These are phyloP conservation scores for Unio delphinus DNA, from an alignment of 2,888 invertebrate genomes.

Conservation along the genomic window DNA sequence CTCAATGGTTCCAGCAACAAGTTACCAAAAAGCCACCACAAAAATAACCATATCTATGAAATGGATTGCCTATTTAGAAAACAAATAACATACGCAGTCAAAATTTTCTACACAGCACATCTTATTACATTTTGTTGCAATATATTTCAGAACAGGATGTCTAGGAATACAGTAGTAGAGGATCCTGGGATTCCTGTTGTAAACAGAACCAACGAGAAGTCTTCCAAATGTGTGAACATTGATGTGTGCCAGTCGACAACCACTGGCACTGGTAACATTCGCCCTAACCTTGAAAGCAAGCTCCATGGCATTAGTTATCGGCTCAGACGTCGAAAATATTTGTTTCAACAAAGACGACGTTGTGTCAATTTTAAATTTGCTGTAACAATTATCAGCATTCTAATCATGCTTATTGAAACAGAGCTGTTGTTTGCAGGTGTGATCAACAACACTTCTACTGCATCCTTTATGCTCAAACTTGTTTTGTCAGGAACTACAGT, in stretches of 20 bases:
- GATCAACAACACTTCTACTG: slow-evolving; percentile 32
- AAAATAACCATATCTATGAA: no score
- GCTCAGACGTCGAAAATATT: slow-evolving; percentile 43
- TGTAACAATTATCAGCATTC: slow-evolving; percentile 45
- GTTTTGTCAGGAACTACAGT: slow-evolving; percentile 47
- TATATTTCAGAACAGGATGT: slow-evolving; percentile 41
- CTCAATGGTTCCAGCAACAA: no score
- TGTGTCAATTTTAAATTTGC: slow-evolving; percentile 51
- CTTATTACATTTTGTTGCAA: no score
- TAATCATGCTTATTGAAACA: slow-evolving; percentile 54
- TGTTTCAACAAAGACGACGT: slow-evolving; percentile 39
- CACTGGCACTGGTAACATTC: slow-evolving; percentile 20
- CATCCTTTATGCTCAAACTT: slow-evolving; percentile 45
- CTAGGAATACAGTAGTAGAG: slow-evolving; percentile 41
- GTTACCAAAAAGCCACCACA: no score
- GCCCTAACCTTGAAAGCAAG: slow-evolving; percentile 10
- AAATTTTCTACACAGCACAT: no score
- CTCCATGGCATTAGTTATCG: slow-evolving; percentile 56
- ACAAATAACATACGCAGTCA: no score
- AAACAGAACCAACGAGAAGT: slow-evolving; percentile 41
- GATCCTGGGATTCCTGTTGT: slow-evolving; percentile 59
- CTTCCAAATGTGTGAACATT: slow-evolving; percentile 45
- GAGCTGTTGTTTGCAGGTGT: slow-evolving; percentile 44
- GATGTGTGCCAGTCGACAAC: slow-evolving; percentile 15
- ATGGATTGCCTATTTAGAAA: no score